Base-by-base conservation (phyloP, 2,797 vertebrate species). In the Myripristis murdjan region DNA sequence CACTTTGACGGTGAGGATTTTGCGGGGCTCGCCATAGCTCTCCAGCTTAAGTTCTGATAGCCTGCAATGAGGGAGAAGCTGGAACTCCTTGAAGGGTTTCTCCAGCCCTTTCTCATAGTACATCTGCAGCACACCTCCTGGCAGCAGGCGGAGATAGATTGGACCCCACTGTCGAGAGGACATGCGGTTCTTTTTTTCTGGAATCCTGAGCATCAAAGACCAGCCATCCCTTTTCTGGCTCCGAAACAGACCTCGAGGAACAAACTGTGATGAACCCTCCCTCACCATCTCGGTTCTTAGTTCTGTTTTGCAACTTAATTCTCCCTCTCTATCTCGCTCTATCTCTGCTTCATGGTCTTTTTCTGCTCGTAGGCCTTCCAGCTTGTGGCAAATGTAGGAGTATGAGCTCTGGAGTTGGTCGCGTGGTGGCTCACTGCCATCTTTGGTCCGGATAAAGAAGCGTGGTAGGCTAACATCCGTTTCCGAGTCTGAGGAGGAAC, bases 151-250 rank as follows among this genome's bases (percentile, higher is more conserved):
- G n/a, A 99, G 93, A 84, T 97, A 99, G 86, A 99, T 96, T 0
- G 98, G 97, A 1, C 98, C 98, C 98, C 98, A 99, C 48, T 99
- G 98, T 41, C 98, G 94, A 11, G 98, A 99, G 0, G 98, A 99
- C 98, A 99, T 99, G 91, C 97, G 96, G 89, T 98, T 99, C 92
- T 99, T 99, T 90, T 98, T 99, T 80, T 99, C 98, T 0, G 98
- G 98, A 76, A 99, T 99, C 82, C 98, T 96, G 84, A 99, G 83
- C 98, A 99, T 96, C 87, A 99, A 93, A 0, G 97, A 88, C 98
- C 98, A 99, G 24, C 98, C 98, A 0, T 97, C 92, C 51, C 89
- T 93, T 61, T 90, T 95, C 72, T 84, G 94, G 81, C 95, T 96
- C 65, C 94, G 94, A 87, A 98, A 97, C 37, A 99, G 93, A 7